A percentile compares a stretch with the other conserved stretches of the same genome.
Conservation (phyloP, 2,113 vertebrate species). For the Pluvianellus socialis region DNA sequence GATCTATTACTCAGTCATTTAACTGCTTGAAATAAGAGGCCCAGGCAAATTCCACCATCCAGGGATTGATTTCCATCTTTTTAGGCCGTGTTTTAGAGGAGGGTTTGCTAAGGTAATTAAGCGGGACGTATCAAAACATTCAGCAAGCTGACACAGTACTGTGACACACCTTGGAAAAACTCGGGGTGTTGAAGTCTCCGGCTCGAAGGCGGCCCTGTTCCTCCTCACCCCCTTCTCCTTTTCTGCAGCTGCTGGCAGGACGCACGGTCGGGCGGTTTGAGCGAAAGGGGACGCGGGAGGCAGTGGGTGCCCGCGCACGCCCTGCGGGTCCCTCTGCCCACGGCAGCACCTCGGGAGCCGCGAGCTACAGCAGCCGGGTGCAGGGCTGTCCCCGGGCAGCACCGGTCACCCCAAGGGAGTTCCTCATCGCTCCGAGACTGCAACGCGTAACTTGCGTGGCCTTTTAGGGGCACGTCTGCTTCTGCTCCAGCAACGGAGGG, state of each 20-base stretch:
- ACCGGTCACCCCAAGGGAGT: not conserved
- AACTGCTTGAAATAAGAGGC: conserved; percentile 42
- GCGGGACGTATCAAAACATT: not conserved
- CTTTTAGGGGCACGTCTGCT: not conserved
- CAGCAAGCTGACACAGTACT: not conserved
- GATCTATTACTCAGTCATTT: conserved; percentile 74
- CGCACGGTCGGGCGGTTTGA: accelerated
- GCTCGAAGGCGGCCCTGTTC: not conserved
- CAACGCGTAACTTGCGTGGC: accelerated
- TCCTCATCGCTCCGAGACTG: not conserved
- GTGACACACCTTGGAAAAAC: not conserved
- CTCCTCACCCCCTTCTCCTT: not conserved
- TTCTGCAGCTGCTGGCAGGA: not conserved
- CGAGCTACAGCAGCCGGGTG: accelerated
- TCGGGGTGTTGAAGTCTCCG: not conserved
- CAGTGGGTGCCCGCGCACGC: not conserved
- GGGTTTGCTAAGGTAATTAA: not conserved
- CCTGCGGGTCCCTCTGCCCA: accelerated
- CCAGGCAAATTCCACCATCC: not conserved
- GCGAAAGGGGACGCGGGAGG: not conserved
- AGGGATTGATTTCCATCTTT: conserved; percentile 14
- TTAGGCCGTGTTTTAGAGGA: not conserved
- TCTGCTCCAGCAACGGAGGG: not conserved
- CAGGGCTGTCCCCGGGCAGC: not conserved
- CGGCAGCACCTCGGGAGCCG: not conserved